phyloP scores from a whole-genome alignment of 2,113 vertebrate species.

The Australoheros scitulus region DNA sequence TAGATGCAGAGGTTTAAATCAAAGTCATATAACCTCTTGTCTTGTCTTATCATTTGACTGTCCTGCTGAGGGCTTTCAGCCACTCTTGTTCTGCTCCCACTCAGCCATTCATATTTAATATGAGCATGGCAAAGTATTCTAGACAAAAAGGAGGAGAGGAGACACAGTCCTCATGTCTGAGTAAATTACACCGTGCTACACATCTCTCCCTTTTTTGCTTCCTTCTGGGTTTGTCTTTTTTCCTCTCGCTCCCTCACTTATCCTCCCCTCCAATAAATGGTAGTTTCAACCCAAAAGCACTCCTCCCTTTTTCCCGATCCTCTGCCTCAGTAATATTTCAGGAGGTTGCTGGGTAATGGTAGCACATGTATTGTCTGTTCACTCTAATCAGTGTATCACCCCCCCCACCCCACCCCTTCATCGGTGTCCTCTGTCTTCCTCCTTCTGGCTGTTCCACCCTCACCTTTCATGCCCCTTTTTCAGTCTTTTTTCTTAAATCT shows the following conservation, averaged over 20 bases:
- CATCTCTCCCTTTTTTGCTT: constrained; percentile 5
- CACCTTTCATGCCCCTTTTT: constrained; percentile 19
- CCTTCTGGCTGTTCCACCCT: constrained; percentile 1
- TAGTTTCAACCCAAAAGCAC: constrained; percentile 55
- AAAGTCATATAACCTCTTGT: neutral
- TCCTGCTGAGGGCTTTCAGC: constrained; percentile 16
- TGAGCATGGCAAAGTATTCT: constrained; percentile 60
- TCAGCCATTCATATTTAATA: constrained; percentile 71
- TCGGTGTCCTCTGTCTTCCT: neutral
- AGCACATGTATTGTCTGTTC: constrained; percentile 51
- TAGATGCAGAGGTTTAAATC: constrained; percentile 1
- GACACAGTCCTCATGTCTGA: constrained; percentile 46
- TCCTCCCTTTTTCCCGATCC: constrained; percentile 11
- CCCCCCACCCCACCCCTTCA: neutral
- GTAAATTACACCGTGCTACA: constrained; percentile 40
- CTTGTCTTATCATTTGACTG: constrained; percentile 18
- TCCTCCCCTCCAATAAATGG: constrained; percentile 69
- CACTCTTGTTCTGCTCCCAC: constrained; percentile 24
- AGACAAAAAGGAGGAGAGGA: constrained; percentile 20
- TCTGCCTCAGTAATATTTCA: constrained; percentile 16
- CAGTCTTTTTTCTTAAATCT: constrained; percentile 31
- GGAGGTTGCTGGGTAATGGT: constrained; percentile 38
- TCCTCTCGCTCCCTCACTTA: constrained; percentile 22
- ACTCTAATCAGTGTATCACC: constrained; percentile 38
- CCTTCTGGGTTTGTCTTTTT: neutral